phyloP scores from a whole-genome alignment of 2,797 vertebrate species.

The Danio aesculapii region DNA sequence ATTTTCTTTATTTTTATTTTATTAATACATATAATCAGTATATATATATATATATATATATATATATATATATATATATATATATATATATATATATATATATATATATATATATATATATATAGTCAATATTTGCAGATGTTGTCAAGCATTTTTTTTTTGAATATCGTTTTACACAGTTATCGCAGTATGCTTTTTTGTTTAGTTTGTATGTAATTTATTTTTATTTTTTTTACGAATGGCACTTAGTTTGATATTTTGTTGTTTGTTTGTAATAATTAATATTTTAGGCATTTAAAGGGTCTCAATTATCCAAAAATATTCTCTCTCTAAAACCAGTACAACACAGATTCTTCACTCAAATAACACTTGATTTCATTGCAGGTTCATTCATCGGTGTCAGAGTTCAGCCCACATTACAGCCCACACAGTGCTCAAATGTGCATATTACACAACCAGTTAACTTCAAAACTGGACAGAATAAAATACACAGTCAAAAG shows the following conservation, averaged over 20 bases:
- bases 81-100: too few relatives aligned
- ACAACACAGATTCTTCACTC: neutral
- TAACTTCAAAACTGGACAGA: neutral
- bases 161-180: too few relatives aligned
- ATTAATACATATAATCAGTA: too few relatives aligned
- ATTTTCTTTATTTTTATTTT: too few relatives aligned
- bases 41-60: too few relatives aligned
- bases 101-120: too few relatives aligned
- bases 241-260: neutral
- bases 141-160: too few relatives aligned
- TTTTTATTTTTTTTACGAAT: neutral
- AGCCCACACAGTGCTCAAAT: constrained; percentile 3
- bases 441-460: constrained; percentile 35
- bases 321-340: neutral
- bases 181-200: neutral
- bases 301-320: too few relatives aligned
- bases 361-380: constrained; percentile 4
- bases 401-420: constrained; percentile 3
- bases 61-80: too few relatives aligned
- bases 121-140: too few relatives aligned
- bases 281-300: too few relatives aligned
- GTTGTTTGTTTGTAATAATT: neutral
- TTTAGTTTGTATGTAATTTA: too few relatives aligned
- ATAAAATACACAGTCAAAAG: neutral
- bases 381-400: constrained; percentile 23